These are phyloP conservation scores for Chrysemys picta DNA, from an alignment of 2,113 vertebrate genomes.

Conservation along the genomic window DNA sequence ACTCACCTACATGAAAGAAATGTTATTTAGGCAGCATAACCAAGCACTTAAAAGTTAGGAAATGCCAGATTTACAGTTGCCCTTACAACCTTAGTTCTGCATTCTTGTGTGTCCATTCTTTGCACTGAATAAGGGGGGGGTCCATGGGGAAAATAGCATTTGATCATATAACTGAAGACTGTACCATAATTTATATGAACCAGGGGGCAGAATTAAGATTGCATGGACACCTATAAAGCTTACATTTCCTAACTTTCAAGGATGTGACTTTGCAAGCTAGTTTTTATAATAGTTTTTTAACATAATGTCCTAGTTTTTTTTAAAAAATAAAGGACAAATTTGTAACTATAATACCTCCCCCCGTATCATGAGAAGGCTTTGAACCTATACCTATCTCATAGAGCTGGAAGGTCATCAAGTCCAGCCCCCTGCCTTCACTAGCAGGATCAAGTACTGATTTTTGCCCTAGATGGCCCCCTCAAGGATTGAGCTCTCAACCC, in stretches of 20 bases:
- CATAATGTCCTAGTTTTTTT: neutral
- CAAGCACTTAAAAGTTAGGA: neutral
- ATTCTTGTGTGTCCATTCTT: neutral
- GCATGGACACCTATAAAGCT: neutral
- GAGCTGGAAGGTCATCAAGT: too few species aligned
- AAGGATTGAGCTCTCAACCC: too few species aligned
- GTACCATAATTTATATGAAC: neutral
- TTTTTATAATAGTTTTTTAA: fast-evolving
- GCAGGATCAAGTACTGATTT: too few species aligned
- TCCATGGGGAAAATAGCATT: neutral
- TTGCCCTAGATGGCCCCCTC: too few species aligned
- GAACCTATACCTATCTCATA: neutral
- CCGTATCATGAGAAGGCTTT: neutral
- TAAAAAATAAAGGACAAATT: neutral
- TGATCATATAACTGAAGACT: neutral
- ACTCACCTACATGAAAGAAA: neutral
- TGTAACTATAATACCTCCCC: neutral
- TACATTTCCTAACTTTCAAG: neutral
- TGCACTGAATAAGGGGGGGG: neutral
- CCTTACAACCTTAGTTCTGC: neutral
- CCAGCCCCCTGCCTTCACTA: too few species aligned
- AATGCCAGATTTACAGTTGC: neutral
- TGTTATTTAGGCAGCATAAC: neutral
- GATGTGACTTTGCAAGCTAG: neutral
- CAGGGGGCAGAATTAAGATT: neutral